Evolutionary conservation across 2,888 invertebrate genomes (phyloP), one percentile per base, ranked within the genome.

Genomic region (Xanthia icteritia): DNA sequence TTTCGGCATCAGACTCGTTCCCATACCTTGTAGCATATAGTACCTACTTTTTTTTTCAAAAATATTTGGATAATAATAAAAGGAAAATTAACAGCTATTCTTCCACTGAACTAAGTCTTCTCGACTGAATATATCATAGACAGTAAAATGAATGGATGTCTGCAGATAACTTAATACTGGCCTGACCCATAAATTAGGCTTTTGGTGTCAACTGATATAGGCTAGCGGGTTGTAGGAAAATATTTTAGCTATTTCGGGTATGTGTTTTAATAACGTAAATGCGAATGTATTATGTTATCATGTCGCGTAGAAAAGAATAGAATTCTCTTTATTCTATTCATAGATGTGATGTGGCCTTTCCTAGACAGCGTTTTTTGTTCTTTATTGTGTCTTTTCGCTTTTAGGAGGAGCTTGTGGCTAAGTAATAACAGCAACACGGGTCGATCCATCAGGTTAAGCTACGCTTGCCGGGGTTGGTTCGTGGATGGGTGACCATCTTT

Each of bases 81-180:
- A 36, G 13, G 31, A 58, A 56, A 36, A 69, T 67, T 66, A 51
- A 39, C 42, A 39, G 15, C 48, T 13, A 45, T 65, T 63, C 27
- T 45, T 27, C 69, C 15, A 71, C 42, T 63, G 45, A n/a, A 68
- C n/a, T 69, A 63, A 73, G 39, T 83, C 42, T 61, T 51, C 36
- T 60, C n/a, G 5, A 61, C 69, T 70, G 76, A 82, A 81, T 68
- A 66, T 82, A 67, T 74, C 70, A 61, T 60, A 74, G 83, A 75
- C 67, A 61, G 54, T n/a, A 13, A 70, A 73, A 81, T 56, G 60
- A 83, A 77, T 80, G 81, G 56, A 39, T 45, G 36, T 82, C 84
- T 73, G 81, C 27, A 71, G 77, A 81, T 82, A 82, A 82, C 74
- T 64, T 83, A 82, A 82, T 75, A 76, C 75, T 76, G 67, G 64